Conservation (phyloP, 2,888 invertebrate species). For the Mythimna pallens region DNA sequence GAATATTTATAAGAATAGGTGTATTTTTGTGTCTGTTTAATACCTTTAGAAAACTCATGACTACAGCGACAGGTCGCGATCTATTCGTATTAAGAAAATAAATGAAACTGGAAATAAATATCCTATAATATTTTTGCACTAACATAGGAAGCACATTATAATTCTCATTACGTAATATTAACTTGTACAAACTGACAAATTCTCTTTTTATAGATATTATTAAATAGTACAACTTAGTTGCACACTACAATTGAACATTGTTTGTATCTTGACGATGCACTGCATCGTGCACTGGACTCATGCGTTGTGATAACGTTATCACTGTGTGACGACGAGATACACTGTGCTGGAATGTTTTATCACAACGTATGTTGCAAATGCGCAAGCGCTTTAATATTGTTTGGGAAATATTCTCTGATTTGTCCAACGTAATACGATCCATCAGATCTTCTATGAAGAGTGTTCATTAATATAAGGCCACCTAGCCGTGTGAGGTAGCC, state of each 20-base stretch:
- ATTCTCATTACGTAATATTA: constrained; percentile 72
- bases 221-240: constrained; percentile 65
- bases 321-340: not conserved
- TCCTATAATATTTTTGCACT: constrained; percentile 72
- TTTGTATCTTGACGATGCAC: constrained; percentile 22
- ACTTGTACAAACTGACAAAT: constrained; percentile 74
- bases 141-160: constrained; percentile 68
- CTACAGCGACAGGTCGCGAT: constrained; percentile 43
- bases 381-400: constrained; percentile 26
- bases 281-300: not conserved
- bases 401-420: constrained; percentile 21
- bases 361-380: constrained; percentile 8
- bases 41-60: constrained; percentile 36
- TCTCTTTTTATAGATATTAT: constrained; percentile 64
- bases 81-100: constrained; percentile 57
- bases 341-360: not conserved
- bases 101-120: constrained; percentile 62
- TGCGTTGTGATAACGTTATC: constrained; percentile 15
- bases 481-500: not conserved
- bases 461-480: constrained; percentile 3
- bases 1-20: constrained; percentile 55
- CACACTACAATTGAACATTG: constrained; percentile 35
- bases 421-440: constrained; percentile 27
- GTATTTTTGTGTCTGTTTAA: constrained; percentile 61
- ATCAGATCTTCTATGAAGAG: constrained; percentile 48